Percentiles rank a stretch among this genome's conserved stretches.
Evolutionary conservation across 2,113 vertebrate genomes (phyloP).

Genomic region (Camarhynchus parvulus): DNA sequence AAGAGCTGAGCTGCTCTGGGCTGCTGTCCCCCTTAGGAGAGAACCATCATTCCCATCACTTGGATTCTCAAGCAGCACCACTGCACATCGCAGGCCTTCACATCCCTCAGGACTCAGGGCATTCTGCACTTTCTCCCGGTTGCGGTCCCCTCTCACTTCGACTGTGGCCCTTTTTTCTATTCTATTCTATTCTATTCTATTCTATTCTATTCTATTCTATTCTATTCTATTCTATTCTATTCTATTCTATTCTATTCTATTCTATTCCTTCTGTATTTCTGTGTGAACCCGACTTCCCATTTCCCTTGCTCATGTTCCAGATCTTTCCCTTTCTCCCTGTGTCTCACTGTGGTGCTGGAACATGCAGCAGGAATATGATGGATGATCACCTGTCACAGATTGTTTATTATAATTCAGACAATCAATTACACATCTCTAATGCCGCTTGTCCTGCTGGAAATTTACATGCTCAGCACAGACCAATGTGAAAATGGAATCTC

Average conservation of each 20-base stretch:
- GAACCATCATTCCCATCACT: background rate
- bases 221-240: too few relatives aligned
- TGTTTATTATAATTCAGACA: constrained; percentile 82
- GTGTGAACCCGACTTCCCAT: background rate
- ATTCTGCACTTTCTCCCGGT: background rate
- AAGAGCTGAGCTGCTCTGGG: background rate
- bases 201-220: too few relatives aligned
- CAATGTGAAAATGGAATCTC: constrained; percentile 77
- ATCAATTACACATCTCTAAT: constrained; percentile 80
- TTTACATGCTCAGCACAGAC: constrained; percentile 79
- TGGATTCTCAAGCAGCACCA: background rate
- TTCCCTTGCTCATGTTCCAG: background rate
- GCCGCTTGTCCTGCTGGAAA: constrained; percentile 74
- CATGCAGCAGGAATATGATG: constrained; percentile 71
- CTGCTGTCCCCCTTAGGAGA: background rate
- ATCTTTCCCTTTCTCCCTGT: background rate
- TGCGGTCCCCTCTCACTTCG: background rate
- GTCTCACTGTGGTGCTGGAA: constrained; percentile 52
- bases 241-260: background rate
- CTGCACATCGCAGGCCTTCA: background rate
- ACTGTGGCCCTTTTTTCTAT: background rate
- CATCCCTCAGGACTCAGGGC: background rate
- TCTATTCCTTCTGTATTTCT: background rate
- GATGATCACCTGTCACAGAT: constrained; percentile 79
- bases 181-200: background rate